Percentiles rank a stretch among this genome's conserved stretches.
Conservation (phyloP, 1,140 invertebrate genomes). For the Araneus ventricosus region DNA sequence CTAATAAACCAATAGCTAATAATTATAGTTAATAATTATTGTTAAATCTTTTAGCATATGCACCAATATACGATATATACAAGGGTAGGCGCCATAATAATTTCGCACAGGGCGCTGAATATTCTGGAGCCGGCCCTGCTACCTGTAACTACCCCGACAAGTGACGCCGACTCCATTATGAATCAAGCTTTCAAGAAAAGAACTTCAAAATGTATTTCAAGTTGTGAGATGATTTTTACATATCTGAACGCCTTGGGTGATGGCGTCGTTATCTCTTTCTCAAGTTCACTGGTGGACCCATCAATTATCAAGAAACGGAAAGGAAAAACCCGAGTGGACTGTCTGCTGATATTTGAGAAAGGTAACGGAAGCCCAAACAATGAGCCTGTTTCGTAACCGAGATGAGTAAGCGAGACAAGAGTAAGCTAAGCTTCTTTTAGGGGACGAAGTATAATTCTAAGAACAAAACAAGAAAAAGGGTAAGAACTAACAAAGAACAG, state of each 20-base stretch:
- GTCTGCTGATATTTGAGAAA: constrained; percentile 6
- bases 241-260: not conserved
- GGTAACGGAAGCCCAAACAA: constrained; percentile 48
- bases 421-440: constrained; percentile 13
- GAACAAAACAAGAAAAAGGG: not conserved
- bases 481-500: not conserved
- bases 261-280: not conserved
- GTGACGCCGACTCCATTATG: no score
- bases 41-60: no score
- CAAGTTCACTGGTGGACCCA: not conserved
- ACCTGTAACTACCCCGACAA: no score
- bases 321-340: not conserved
- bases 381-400: not conserved
- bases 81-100: no score
- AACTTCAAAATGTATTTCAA: no score
- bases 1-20: no score
- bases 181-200: no score
- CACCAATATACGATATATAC: no score
- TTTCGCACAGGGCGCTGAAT: no score
- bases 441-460: not conserved
- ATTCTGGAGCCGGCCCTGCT: no score
- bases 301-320: not conserved
- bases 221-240: no score
- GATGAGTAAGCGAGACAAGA: not conserved
- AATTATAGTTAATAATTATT: no score